A percentile compares a stretch with the other conserved stretches of the same genome.
Conservation (phyloP, 2,888 invertebrate species). For the Thymelicus sylvestris region DNA sequence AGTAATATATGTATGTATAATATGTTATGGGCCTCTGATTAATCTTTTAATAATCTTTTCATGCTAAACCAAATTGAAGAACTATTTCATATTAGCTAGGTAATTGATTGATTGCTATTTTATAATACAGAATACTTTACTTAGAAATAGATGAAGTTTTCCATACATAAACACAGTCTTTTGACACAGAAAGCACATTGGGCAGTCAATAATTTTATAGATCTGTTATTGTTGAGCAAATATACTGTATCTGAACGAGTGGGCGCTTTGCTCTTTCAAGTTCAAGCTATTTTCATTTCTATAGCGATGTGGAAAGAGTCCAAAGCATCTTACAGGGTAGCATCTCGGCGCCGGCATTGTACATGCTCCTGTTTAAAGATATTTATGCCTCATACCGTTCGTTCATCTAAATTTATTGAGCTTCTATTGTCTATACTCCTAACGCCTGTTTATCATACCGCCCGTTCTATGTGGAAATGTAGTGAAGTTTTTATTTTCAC, state of each 20-base stretch:
- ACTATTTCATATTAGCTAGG: not conserved
- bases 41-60: not conserved
- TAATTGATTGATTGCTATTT: not conserved
- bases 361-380: conserved; percentile 34
- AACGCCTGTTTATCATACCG: conserved; percentile 35
- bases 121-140: not conserved
- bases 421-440: conserved; percentile 36
- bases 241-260: conserved; percentile 30
- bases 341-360: conserved; percentile 26
- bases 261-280: conserved; percentile 23
- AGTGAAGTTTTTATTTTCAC: conserved; percentile 36
- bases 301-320: conserved; percentile 22
- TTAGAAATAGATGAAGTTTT: conserved; percentile 4
- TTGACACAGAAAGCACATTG: conserved; percentile 32
- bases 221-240: conserved; percentile 32
- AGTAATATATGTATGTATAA: too few relatives aligned
- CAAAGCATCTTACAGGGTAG: conserved; percentile 16
- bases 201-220: conserved; percentile 34
- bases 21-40: not conserved
- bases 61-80: too few relatives aligned
- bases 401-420: conserved; percentile 38
- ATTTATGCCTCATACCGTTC: conserved; percentile 37
- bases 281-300: conserved; percentile 24
- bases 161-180: conserved; percentile 10
- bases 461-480: conserved; percentile 30